A percentile compares a stretch with the other conserved stretches of the same genome.
Evolutionary conservation across 1,140 invertebrate genomes (phyloP).

Genomic region (Hypothenemus hampei): DNA sequence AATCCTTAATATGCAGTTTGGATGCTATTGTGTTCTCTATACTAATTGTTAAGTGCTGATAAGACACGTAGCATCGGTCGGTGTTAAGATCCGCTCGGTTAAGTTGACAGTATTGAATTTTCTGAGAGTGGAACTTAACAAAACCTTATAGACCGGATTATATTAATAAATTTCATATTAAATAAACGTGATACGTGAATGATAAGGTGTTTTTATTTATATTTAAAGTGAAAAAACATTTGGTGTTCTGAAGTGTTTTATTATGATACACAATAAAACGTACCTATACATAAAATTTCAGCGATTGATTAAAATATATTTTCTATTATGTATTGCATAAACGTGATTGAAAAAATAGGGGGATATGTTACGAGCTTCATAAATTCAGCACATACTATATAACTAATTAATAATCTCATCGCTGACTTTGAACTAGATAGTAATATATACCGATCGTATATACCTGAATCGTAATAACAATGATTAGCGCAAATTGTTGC

Average conservation of each 20-base stretch:
- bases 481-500: too few relatives aligned
- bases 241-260: slow-evolving; percentile 1
- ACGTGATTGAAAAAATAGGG: slow-evolving; percentile 21
- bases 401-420: slow-evolving; percentile 29
- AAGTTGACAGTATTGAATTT: slow-evolving; percentile 2
- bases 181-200: slow-evolving; percentile 11
- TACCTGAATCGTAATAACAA: too few relatives aligned
- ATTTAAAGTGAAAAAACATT: not conserved
- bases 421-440: slow-evolving; percentile 27
- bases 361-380: slow-evolving; percentile 39
- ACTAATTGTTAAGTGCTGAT: slow-evolving; percentile 18
- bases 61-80: not conserved
- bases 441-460: too few relatives aligned
- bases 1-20: slow-evolving; percentile 8
- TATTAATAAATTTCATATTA: slow-evolving; percentile 17
- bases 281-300: slow-evolving; percentile 16
- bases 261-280: slow-evolving; percentile 22
- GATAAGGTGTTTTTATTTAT: not conserved
- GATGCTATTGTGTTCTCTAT: slow-evolving; percentile 8
- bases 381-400: slow-evolving; percentile 38
- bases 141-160: slow-evolving; percentile 1
- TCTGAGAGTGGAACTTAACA: not conserved
- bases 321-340: slow-evolving; percentile 27
- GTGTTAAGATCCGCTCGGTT: not conserved
- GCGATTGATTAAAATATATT: slow-evolving; percentile 16